Evolutionary conservation across 2,113 vertebrate genomes (phyloP), one percentile per base, ranked within the genome.

Genomic region (Semnornis frantzii): DNA sequence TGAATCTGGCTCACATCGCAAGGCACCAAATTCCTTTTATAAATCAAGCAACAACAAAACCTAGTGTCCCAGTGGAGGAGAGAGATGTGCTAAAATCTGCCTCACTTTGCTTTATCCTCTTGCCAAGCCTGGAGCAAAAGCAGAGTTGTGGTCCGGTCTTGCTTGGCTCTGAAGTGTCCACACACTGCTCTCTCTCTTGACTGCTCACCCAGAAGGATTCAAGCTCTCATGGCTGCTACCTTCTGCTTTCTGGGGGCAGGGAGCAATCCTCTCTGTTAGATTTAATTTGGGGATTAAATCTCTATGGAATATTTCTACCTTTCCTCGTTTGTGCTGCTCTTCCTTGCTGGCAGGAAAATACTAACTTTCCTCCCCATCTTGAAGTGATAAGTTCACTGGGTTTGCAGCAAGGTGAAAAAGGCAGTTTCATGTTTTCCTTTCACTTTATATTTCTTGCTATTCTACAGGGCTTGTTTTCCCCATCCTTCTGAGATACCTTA

Each of bases 241-340:
- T 66, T 72, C 63, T 82, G 14, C 82, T 72, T 62, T 73, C 64
- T 80, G 50, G 52, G 4, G 7, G 28, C 62, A 21, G 24, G 39
- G 55, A 92, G 54, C n/a, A 77, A 48, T 87, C 64, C 57, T 28
- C 44, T 44, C 86, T 78, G 57, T 24, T 82, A 64, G 37, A 76
- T 85, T 84, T 85, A 65, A 92, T 95, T 48, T 83, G 82, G 59
- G 82, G 70, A 89, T 96, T 95, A 68, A 82, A 75, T 62, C 89
- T 79, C 74, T 75, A 27, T 6, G 4, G 42, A 54, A 39, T 57
- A 16, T 94, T 94, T 80, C 1, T 31, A 50, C 48, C 30, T 96
- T 71, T 84, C 55, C 17, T 73, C 76, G 66, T n/a, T 21, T 1
- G 5, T 52, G n/a, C 79, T 73, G 12, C 48, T 76, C 8, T 33